Conservation (phyloP, 2,113 vertebrate species). For the Sarotherodon lohbergeri region DNA sequence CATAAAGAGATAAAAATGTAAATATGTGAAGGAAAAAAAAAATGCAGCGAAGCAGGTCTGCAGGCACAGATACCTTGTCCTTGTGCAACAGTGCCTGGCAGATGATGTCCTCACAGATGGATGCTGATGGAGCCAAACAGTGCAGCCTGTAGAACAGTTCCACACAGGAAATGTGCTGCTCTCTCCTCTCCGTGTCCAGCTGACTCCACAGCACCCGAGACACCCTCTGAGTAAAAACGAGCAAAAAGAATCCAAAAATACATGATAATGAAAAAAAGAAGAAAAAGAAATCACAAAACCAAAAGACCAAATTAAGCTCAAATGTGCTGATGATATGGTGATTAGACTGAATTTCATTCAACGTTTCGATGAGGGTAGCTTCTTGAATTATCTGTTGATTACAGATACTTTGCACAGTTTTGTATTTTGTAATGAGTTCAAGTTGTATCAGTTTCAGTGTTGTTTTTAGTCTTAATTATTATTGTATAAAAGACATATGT, state of each 20-base stretch:
- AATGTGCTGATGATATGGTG: background rate
- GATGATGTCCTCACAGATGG: constrained; percentile 93
- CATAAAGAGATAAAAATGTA: background rate
- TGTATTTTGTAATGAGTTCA: background rate
- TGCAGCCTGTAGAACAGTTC: constrained; percentile 94
- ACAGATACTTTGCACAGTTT: background rate
- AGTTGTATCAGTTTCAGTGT: rapidly evolving
- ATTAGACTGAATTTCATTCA: background rate
- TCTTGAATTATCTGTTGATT: background rate
- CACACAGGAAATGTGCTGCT: constrained; percentile 89
- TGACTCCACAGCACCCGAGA: constrained; percentile 89
- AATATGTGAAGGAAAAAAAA: background rate
- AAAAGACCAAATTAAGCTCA: background rate
- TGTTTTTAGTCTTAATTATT: background rate
- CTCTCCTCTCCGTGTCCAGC: constrained; percentile 84
- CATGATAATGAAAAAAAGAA: background rate
- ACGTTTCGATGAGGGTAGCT: background rate
- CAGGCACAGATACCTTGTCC: constrained; percentile 78
- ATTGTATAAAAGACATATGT: background rate
- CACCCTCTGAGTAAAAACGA: constrained; percentile 73
- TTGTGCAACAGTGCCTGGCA: constrained; percentile 84
- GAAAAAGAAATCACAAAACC: background rate
- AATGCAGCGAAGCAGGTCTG: background rate
- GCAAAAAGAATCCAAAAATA: background rate
- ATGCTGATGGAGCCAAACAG: constrained; percentile 88